Conservation (phyloP, 2,888 invertebrate species). For the Oligia fasciuncula region DNA sequence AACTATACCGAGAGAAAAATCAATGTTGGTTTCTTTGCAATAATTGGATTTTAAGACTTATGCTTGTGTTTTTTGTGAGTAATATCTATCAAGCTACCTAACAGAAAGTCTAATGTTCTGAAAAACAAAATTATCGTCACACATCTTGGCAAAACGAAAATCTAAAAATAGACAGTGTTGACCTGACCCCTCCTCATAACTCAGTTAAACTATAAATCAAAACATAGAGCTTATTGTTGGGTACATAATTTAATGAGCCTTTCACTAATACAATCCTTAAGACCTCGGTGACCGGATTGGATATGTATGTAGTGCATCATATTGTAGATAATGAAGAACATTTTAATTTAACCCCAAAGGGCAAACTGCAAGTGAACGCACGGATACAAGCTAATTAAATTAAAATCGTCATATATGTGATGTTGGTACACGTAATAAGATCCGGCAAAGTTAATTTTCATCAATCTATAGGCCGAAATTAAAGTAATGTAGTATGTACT, state of each 20-base stretch:
- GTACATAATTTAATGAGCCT: constrained; percentile 58
- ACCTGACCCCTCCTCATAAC: neutral
- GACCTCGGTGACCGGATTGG: constrained; percentile 59
- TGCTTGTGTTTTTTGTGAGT: neutral
- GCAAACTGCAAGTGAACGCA: constrained; percentile 37
- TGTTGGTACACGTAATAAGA: constrained; percentile 47
- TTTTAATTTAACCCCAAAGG: constrained; percentile 59
- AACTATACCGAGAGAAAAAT: neutral
- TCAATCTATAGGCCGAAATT: constrained; percentile 55
- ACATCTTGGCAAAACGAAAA: neutral
- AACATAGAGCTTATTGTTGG: constrained; percentile 38
- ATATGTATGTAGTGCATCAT: constrained; percentile 55
- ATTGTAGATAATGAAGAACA: constrained; percentile 45
- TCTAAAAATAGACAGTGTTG: constrained; percentile 1
- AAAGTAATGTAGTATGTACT: constrained; percentile 57
- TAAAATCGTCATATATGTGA: constrained; percentile 37
- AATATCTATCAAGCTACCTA: neutral
- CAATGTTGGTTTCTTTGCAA: neutral
- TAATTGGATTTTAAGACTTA: neutral
- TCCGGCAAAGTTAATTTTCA: constrained; percentile 48
- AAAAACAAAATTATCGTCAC: neutral
- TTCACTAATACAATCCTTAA: constrained; percentile 60
- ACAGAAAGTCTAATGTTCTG: neutral
- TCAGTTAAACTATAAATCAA: constrained; percentile 27
- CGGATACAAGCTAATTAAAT: constrained; percentile 51